phyloP scores from a whole-genome alignment of 2,113 vertebrate species.

The Junco hyemalis region DNA sequence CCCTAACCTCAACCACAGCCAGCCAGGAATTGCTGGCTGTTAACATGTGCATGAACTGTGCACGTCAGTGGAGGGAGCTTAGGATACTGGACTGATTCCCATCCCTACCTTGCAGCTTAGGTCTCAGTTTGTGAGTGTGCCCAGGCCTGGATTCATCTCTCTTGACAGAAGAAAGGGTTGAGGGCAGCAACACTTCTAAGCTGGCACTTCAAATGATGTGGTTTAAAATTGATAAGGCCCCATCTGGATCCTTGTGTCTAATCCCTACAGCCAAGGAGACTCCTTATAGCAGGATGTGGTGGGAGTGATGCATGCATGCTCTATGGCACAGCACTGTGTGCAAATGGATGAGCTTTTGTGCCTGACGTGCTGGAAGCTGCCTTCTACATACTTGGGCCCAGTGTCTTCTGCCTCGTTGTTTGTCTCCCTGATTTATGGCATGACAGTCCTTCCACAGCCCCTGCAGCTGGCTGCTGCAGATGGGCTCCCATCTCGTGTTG shows the following conservation, averaged over 20 bases:
- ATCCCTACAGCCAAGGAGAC: neutral
- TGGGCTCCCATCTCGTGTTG: neutral
- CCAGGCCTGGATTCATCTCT: neutral
- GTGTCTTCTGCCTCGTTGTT: neutral
- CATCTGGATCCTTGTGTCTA: fast-evolving
- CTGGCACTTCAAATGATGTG: neutral
- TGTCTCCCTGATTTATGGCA: constrained; percentile 42
- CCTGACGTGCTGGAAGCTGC: neutral
- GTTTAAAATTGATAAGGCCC: neutral
- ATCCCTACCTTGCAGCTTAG: neutral
- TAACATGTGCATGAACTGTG: constrained; percentile 41
- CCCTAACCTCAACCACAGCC: neutral
- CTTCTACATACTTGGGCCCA: neutral
- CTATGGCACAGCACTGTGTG: neutral
- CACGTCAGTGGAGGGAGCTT: neutral
- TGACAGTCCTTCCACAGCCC: neutral
- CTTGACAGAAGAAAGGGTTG: neutral
- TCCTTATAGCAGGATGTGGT: neutral
- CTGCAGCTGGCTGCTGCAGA: constrained; percentile 40
- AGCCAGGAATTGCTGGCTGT: neutral
- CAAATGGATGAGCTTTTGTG: constrained; percentile 13
- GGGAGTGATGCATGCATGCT: neutral
- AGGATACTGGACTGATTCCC: neutral
- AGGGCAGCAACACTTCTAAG: neutral
- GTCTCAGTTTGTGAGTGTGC: neutral